Conservation (phyloP, 2,113 vertebrate species). For the Orientallactaga bullata region DNA sequence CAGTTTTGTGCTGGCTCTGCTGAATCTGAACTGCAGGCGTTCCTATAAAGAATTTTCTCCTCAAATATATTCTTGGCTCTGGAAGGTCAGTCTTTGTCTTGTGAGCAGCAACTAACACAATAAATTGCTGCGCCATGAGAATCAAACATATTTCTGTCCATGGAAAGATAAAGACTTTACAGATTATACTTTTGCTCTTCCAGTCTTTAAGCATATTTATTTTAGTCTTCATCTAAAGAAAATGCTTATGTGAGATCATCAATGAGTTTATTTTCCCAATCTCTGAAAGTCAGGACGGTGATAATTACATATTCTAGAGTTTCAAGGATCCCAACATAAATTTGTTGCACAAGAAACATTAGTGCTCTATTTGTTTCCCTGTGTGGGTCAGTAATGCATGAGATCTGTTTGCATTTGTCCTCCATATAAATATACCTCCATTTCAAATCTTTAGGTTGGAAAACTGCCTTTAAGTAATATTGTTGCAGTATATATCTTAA, state of each 20-base stretch:
- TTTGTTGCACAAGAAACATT: neutral
- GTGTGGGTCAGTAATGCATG: fast-evolving
- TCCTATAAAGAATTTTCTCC: neutral
- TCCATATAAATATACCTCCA: neutral
- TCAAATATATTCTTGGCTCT: neutral
- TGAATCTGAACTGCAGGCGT: neutral
- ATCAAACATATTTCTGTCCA: neutral
- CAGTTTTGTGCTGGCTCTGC: neutral
- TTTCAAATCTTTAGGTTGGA: neutral
- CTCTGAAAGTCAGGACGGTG: neutral
- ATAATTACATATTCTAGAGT: neutral
- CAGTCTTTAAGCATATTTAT: neutral
- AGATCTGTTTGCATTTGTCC: neutral
- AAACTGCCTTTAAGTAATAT: neutral
- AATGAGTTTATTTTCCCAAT: neutral
- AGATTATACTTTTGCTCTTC: neutral
- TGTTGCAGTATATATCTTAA: neutral
- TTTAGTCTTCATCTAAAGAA: neutral
- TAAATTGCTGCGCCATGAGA: neutral
- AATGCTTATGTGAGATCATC: neutral
- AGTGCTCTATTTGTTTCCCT: neutral
- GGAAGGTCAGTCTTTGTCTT: neutral
- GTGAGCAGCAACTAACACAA: neutral
- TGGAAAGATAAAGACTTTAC: neutral
- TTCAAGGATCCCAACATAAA: neutral